Evolutionary conservation across 2,797 vertebrate species (phyloP), one percentile per base, ranked within the genome.

Genomic region (Selene dorsalis): DNA sequence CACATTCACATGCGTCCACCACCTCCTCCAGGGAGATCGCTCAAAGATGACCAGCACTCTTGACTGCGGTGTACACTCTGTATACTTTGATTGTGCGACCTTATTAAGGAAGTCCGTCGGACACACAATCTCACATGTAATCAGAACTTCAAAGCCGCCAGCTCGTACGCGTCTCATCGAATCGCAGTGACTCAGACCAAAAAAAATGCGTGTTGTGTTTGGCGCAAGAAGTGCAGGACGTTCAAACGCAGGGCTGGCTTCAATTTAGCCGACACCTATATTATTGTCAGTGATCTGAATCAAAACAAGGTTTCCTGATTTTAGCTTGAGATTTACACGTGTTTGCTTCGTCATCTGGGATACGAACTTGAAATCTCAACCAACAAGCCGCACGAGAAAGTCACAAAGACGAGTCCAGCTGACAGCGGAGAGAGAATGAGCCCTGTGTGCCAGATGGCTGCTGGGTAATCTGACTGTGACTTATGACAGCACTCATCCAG

Each of bases 141-240:
- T 84, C 85, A 78, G 35, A 4, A 50, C 75, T 83, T 91, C 88
- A 90, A 90, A 88, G 84, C 63, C 17, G 38, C 26, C 3, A 2
- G 16, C 60, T 53, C 13, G 28, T 45, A 38, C 57, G 1, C 3
- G 58, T 78, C 55, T 82, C 84, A 80, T 80, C 73, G 1, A 83
- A 80, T 80, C 73, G 1, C 71, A 5, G 16, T 6, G 78, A 71
- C 84, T 85, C 77, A 5, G 45, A n/a, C 61, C 24, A 3, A 57
- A 86, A 85, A 84, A 88, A 58, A 75, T n/a, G 60, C 58, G 0
- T 87, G 80, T 87, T 88, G 48, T 59, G 53, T 77, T 93, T 90
- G 88, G 88, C 86, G 13, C 68, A 47, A n/a, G 62, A 6, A 69
- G 45, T 59, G 0, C 32, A 9, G 4, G 65, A 74, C 14, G 20